Evolutionary conservation across 2,113 vertebrate genomes (phyloP).

Genomic region (Galemys pyrenaicus): DNA sequence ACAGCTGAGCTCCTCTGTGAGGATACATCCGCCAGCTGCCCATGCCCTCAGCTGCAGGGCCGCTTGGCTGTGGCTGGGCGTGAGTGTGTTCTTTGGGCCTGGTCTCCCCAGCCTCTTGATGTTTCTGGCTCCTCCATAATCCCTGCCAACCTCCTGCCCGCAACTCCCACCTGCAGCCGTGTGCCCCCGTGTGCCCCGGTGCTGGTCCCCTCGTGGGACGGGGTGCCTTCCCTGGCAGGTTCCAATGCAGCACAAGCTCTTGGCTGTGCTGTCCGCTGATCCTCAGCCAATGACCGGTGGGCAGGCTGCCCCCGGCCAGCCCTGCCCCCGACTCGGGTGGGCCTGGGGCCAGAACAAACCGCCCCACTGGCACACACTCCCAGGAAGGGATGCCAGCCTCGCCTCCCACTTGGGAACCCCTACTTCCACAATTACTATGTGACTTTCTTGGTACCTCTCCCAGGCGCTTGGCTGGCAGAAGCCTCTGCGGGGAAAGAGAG

Average conservation of each 20-base stretch:
- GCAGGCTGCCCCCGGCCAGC: neutral
- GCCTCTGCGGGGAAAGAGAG: neutral
- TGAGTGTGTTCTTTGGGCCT: rapidly evolving
- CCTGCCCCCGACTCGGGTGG: neutral
- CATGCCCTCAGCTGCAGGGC: no score
- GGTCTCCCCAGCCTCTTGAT: neutral
- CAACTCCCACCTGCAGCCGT: no score
- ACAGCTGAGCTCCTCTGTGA: neutral
- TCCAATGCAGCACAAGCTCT: neutral
- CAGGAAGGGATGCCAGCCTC: neutral
- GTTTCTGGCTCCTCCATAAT: neutral
- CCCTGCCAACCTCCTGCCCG: neutral
- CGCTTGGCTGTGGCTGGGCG: no score
- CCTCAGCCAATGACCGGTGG: neutral
- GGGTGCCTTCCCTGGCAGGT: neutral
- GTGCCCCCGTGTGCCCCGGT: neutral
- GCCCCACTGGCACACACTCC: neutral
- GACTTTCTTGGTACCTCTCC: neutral
- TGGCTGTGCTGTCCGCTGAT: neutral
- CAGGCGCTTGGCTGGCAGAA: neutral
- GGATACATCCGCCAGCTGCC: neutral
- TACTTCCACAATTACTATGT: rapidly evolving
- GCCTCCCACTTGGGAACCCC: neutral
- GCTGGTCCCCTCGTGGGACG: neutral
- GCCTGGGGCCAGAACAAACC: neutral